Conservation (phyloP, 2,113 vertebrate genomes). For the western clawed frog (Xenopus tropicalis) region UCB_Xtro_10.0 CM004443.2:48138501-48139000, state of each 20-base stretch:
- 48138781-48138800: background rate
- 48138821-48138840: no score
- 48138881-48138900: background rate
- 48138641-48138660: no score
- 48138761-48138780: background rate
- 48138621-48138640: no score
- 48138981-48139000: slow-evolving; percentile 56
- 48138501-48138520: no score
- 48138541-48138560: no score
- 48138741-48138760: background rate
- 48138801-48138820: background rate
- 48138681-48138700: no score
- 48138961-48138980: slow-evolving; percentile 3
- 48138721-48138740: background rate
- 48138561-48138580: no score
- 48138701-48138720: no score
- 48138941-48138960: slow-evolving; percentile 30
- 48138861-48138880: slow-evolving; percentile 40
- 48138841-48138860: background rate
- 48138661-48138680: no score
- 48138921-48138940: slow-evolving; percentile 11
- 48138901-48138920: background rate
- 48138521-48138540: no score
- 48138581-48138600: no score
- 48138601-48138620: no score